Evolutionary conservation across 2,797 vertebrate genomes (phyloP).

Genomic region (Lithobates sylvaticus): DNA sequence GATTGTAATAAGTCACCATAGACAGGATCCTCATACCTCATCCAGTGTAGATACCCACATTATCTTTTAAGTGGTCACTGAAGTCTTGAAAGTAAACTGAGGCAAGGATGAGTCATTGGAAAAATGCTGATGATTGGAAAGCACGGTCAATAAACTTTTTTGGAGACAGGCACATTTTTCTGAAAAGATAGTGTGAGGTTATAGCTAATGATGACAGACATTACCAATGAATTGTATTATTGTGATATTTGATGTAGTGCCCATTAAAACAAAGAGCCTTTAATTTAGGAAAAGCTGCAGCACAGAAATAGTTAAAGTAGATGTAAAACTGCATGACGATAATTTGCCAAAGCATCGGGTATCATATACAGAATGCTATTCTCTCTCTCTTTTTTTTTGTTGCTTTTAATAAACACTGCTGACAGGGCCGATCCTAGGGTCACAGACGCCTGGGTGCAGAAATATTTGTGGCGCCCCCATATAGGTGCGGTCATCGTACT

Average conservation of each 20-base stretch:
- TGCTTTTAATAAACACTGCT: no score
- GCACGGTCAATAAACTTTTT: conserved; percentile 46
- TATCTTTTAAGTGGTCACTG: conserved; percentile 60
- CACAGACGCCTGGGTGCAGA: no score
- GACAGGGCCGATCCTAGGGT: no score
- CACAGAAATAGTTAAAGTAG: neutral
- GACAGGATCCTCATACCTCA: conserved; percentile 19
- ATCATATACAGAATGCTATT: no score
- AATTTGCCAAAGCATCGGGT: no score
- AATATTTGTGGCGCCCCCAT: no score
- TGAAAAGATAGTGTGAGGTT: neutral
- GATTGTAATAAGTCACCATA: conserved; percentile 13
- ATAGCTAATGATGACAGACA: conserved; percentile 23
- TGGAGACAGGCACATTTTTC: conserved; percentile 1
- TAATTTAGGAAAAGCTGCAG: neutral
- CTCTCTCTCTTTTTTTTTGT: no score
- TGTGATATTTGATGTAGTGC: neutral
- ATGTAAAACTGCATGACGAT: no score
- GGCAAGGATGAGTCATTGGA: conserved; percentile 37
- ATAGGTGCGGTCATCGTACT: no score
- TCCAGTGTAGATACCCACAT: conserved; percentile 17
- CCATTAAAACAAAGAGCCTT: neutral
- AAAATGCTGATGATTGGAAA: conserved; percentile 41
- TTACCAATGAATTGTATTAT: neutral
- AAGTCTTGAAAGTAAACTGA: conserved; percentile 50